Percentiles rank a stretch among this genome's conserved stretches.
Conservation (phyloP, 2,888 invertebrate species). For the Apoda limacodes region DNA sequence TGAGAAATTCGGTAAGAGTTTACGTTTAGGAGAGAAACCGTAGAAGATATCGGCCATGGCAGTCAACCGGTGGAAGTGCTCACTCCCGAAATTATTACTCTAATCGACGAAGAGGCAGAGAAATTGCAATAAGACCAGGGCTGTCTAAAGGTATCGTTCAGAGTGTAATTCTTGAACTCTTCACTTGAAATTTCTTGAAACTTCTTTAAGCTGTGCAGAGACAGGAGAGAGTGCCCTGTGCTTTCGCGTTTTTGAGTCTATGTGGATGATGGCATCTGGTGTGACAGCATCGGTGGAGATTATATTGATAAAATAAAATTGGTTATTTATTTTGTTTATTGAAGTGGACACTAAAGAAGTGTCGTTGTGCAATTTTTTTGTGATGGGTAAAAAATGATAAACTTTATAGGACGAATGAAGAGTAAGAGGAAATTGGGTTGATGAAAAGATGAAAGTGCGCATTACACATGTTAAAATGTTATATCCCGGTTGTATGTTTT, state of each 20-base stretch:
- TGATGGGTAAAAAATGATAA: no score
- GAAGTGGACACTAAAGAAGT: no score
- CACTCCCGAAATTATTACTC: slow-evolving; percentile 1
- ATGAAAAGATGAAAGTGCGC: no score
- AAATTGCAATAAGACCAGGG: neutral
- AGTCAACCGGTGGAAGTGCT: slow-evolving; percentile 3
- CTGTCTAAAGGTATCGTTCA: neutral
- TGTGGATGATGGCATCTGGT: no score
- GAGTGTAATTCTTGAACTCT: neutral
- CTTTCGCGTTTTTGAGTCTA: neutral
- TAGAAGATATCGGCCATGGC: slow-evolving; percentile 3
- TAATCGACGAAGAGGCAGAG: slow-evolving; percentile 1
- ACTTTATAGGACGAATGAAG: no score
- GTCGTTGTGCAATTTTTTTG: no score
- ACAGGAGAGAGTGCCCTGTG: neutral
- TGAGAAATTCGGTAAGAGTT: slow-evolving; percentile 3
- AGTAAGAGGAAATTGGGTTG: no score
- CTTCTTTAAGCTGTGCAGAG: neutral
- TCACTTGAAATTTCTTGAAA: neutral
- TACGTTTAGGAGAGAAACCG: slow-evolving; percentile 2
- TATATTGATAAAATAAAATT: neutral
- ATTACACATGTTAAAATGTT: no score
- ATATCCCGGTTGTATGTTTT: no score
- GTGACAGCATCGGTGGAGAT: no score
- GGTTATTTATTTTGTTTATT: slow-evolving; percentile 6